Base-by-base conservation (phyloP, 92 coral and sea anemone genomes). In the Bergia sp. region DNA sequence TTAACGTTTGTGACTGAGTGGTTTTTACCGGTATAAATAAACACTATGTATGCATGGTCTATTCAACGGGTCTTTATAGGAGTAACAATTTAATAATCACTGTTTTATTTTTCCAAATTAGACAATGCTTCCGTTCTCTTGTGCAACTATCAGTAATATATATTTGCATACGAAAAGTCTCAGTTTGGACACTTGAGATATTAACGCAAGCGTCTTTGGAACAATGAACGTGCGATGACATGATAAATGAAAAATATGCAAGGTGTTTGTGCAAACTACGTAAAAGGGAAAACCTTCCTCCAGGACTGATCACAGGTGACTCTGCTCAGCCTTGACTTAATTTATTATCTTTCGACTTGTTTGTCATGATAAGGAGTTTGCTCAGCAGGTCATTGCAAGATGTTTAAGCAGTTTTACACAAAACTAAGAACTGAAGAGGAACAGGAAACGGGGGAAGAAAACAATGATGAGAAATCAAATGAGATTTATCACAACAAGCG, bases 341-440 rank as follows among this genome's bases (percentile, higher is more conserved):
- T 20, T 76, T 18, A 42, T 4, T 15, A 79, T 23, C 61, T 45
- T 79, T 53, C 21, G 8, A 23, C 37, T 76, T 20, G 64, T 78
- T 15, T n/a, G 57, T 42, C 12, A 3, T 43, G 58, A 44, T n/a
- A 57, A 81, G 44, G 41, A 55, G 71, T 37, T 9, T 13, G 11
- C 66, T 20, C 37, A 15, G 73, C 23, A 6, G 37, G 61, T 16
- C 20, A 39, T 39, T 39, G 18, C 85, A 18, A 61, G 50, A 41
- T 42, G 50, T 81, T 81, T 58, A 81, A 81, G 15, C 74, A 21
- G 7, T 57, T 81, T 21, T 81, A 61, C 73, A 55, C 71, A 16
- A 81, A 61, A 41, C 71, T 81, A 37, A 58, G 37, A 37, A 81
- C 37, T 38, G 73, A 81, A 42, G 73, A 81, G 4, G 73, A 81